Evolutionary conservation across 2,113 vertebrate species (phyloP), one percentile per base, ranked within the genome.

Genomic region (Willisornis vidua): DNA sequence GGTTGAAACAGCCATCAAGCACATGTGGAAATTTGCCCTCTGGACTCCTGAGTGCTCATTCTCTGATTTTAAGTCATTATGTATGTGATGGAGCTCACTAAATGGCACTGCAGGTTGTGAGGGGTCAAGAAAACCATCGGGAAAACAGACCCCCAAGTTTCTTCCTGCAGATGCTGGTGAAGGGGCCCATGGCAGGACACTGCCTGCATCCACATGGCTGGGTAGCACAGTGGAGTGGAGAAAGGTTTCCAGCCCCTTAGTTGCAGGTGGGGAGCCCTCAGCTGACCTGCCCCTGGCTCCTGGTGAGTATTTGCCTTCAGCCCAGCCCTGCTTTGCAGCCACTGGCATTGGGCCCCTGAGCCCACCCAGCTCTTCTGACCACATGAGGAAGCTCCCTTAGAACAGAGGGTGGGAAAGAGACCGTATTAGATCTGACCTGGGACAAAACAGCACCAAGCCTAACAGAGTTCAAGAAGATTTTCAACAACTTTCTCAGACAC

Each of bases 191-290:
- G 52, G 24, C 14, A 65, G 58, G 48, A 26, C 12, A 23, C 2
- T 2, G 2, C 52, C 35, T 41, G 31, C 7, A 18, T 4, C 48
- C 9, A 5, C 48, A 46, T 1, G 0, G 12, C 2, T 77, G 57
- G 29, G 20, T n/a, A 39, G 24, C 4, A 1, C 65, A 61, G 45
- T 0, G 0, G 14, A 65, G 22, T 1, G 0, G 8, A 18, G 23
- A 9, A 19, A 59, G 22, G n/a, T 52, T 92, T 66, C 63, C 68
- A 93, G 17, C 28, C 26, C 71, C 12, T 23, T 0, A 0, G 22
- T 0, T 70, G 7, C 29, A 79, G 55, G 3, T 65, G 28, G 41
- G 22, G 25, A 77, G 13, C 24, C 37, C 22, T 0, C 0, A 73
- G 54, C 54, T 78, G 93, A 57, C 25, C 55, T 59, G n/a, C 0